Evolutionary conservation across 2,113 vertebrate genomes (phyloP).

Genomic region (Nannobrachium achirus): DNA sequence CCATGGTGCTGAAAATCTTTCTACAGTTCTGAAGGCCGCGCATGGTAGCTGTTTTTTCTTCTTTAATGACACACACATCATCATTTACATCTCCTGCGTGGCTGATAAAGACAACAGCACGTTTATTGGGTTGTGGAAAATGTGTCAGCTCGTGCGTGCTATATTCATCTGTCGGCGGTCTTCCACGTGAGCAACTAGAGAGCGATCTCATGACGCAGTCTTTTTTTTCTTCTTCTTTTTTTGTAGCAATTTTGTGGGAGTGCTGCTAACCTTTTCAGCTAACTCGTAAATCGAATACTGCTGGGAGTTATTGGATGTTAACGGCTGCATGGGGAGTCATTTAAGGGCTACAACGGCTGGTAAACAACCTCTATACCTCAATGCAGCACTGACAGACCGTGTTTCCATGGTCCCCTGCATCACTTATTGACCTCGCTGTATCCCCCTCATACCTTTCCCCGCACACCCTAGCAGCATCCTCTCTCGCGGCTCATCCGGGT

Average conservation of each 20-base stretch:
- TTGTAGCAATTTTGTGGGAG: background rate
- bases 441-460: background rate
- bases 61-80: constrained; percentile 22
- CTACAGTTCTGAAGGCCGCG: background rate
- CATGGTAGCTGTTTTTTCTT: background rate
- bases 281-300: background rate
- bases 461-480: constrained; percentile 1
- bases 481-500: constrained; percentile 31
- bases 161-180: constrained; percentile 62
- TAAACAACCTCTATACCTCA: constrained; percentile 22
- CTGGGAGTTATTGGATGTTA: background rate
- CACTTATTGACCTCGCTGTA: constrained; percentile 48
- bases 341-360: background rate
- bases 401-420: constrained; percentile 34
- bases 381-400: constrained; percentile 8
- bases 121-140: constrained; percentile 65
- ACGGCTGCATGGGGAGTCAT: background rate
- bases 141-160: constrained; percentile 68
- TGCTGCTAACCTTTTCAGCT: background rate
- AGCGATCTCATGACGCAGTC: constrained; percentile 61
- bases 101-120: constrained; percentile 20
- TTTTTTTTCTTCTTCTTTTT: background rate
- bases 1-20: constrained; percentile 65
- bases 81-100: constrained; percentile 19
- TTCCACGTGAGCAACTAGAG: constrained; percentile 55